These are phyloP conservation scores for Aporophyla lueneburgensis DNA, from an alignment of 2,888 invertebrate species.

Conservation along the genomic window DNA sequence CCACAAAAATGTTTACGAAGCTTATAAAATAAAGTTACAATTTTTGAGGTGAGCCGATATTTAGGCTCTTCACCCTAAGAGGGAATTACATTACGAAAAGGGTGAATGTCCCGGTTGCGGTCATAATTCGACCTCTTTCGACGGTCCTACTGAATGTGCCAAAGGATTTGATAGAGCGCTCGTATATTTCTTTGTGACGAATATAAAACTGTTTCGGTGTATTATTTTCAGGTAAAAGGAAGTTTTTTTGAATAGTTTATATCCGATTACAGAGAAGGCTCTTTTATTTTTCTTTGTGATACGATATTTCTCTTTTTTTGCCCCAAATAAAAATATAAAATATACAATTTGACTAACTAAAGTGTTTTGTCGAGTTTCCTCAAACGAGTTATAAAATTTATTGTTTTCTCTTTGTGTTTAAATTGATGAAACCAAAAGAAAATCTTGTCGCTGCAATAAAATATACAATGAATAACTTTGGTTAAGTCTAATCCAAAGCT, in stretches of 20 bases:
- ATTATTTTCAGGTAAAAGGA: slow-evolving; percentile 3
- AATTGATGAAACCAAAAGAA: background rate
- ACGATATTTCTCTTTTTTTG: too few species aligned
- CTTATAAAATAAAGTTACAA: slow-evolving; percentile 22
- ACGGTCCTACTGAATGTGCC: slow-evolving; percentile 18
- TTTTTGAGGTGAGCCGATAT: slow-evolving; percentile 24
- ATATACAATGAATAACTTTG: background rate
- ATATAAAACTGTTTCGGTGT: slow-evolving; percentile 40
- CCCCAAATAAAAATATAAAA: background rate
- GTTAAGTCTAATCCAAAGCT: background rate
- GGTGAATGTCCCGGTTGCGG: slow-evolving; percentile 49
- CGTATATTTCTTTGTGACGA: slow-evolving; percentile 35
- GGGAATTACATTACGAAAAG: slow-evolving; percentile 40
- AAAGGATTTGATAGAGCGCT: slow-evolving; percentile 43
- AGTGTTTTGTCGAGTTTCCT: background rate
- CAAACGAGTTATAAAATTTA: background rate
- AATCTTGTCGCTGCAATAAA: background rate
- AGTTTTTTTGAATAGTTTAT: slow-evolving; percentile 24
- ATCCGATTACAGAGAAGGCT: background rate
- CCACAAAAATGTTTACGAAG: slow-evolving; percentile 40
- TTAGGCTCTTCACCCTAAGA: slow-evolving; percentile 23
- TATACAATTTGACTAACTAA: background rate
- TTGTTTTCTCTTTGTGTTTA: background rate
- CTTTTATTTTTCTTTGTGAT: background rate
- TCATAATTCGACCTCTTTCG: slow-evolving; percentile 42